A percentile compares a stretch with the other conserved stretches of the same genome.
Evolutionary conservation across 2,113 vertebrate genomes (phyloP).

Genomic region (Peromyscus polionotus): DNA sequence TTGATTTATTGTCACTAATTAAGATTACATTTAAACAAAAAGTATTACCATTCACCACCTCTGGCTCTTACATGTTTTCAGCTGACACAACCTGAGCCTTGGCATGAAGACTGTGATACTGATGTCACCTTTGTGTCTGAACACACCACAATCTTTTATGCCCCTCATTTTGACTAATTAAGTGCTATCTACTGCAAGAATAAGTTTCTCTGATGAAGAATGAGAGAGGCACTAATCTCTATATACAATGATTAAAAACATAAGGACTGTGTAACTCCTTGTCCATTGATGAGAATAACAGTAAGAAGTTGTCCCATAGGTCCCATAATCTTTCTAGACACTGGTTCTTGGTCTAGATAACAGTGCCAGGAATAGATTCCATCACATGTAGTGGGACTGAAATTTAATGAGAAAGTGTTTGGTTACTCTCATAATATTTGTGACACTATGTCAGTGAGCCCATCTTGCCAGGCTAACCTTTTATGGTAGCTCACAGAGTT

Average conservation of each 20-base stretch:
- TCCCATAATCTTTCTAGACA: not conserved
- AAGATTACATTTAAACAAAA: not conserved
- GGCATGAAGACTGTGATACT: not conserved
- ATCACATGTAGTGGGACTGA: not conserved
- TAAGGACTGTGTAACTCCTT: not conserved
- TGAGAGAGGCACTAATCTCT: not conserved
- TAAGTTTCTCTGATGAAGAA: not conserved
- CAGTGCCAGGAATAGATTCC: not conserved
- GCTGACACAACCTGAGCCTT: not conserved
- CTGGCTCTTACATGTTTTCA: not conserved
- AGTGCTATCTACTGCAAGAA: not conserved
- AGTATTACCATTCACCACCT: not conserved
- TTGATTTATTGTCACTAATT: not conserved
- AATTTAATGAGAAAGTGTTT: not conserved
- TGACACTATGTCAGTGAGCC: not conserved
- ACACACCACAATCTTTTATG: not conserved
- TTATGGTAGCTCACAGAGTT: not conserved
- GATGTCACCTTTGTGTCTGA: not conserved
- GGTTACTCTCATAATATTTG: not conserved
- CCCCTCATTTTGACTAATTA: no score
- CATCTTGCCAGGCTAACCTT: not conserved
- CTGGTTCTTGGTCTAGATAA: not conserved
- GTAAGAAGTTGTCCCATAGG: rapidly evolving
- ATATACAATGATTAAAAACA: not conserved
- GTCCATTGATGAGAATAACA: not conserved